Evolutionary conservation across 2,888 invertebrate genomes (phyloP).

Genomic region (Philonicus albiceps): DNA sequence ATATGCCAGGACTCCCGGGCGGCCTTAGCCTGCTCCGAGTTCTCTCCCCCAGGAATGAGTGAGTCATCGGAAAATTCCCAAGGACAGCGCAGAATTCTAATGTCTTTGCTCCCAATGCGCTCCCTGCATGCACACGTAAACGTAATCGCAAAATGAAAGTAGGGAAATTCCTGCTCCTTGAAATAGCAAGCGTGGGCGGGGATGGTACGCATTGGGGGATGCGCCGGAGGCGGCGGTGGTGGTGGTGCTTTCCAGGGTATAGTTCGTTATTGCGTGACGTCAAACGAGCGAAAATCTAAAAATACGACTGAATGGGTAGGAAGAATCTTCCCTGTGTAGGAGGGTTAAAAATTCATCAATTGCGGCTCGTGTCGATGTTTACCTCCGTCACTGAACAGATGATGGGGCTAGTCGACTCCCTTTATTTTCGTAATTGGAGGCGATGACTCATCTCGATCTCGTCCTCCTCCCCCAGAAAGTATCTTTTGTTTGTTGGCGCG

Average conservation of each 20-base stretch:
- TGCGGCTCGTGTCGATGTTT: background rate
- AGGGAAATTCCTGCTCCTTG: background rate
- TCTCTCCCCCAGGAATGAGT: background rate
- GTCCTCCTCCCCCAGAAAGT: background rate
- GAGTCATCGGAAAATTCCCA: background rate
- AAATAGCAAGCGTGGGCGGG: background rate
- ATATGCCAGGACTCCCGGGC: background rate
- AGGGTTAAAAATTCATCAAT: background rate
- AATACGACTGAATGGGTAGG: background rate
- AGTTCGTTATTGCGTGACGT: background rate
- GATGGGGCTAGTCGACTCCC: background rate
- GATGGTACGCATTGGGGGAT: background rate
- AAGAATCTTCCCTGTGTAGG: background rate
- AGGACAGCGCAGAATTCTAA: background rate
- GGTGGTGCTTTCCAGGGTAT: background rate
- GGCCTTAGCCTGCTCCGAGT: background rate
- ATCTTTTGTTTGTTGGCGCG: background rate
- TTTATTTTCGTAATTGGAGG: background rate
- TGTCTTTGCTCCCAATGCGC: background rate
- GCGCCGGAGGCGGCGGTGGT: background rate
- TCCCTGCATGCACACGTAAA: background rate
- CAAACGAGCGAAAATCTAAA: conserved; percentile 16
- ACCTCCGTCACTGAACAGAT: background rate
- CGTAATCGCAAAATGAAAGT: background rate
- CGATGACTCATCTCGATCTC: background rate